These are phyloP conservation scores for Drosophila baimaii DNA, from an alignment of 1,140 invertebrate species.

Conservation along the genomic window DNA sequence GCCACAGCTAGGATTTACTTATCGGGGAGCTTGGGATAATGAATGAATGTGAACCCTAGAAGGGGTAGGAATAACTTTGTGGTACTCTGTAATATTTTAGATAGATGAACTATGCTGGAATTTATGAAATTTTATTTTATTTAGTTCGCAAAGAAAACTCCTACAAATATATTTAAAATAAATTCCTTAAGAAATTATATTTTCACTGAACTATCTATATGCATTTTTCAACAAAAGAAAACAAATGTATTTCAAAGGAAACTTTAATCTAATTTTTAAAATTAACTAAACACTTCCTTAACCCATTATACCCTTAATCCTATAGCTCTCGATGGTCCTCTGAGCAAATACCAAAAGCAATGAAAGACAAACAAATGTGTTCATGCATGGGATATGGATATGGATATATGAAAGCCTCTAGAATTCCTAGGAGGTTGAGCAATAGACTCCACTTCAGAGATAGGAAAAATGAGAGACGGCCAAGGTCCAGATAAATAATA, in stretches of 20 bases:
- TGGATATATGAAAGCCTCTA: slow-evolving; percentile 23
- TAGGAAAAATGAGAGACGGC: neutral
- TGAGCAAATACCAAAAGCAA: slow-evolving; percentile 67
- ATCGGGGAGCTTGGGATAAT: slow-evolving; percentile 31
- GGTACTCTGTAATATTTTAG: slow-evolving; percentile 2
- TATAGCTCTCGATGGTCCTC: slow-evolving; percentile 14
- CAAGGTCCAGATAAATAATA: slow-evolving; percentile 51
- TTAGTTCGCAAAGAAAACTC: no score
- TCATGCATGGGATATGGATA: slow-evolving; percentile 27
- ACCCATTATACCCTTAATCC: slow-evolving; percentile 19
- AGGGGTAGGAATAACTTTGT: neutral
- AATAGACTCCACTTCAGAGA: slow-evolving; percentile 13
- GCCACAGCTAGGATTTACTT: slow-evolving; percentile 39
- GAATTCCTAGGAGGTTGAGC: slow-evolving; percentile 5
- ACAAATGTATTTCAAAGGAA: no score
- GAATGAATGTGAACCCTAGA: neutral
- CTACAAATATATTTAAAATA: no score
- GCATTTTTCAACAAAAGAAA: no score
- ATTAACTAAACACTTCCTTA: neutral
- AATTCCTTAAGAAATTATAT: no score
- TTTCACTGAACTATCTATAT: no score
- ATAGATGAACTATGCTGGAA: no score
- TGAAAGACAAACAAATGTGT: slow-evolving; percentile 73
- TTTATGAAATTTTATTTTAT: no score
- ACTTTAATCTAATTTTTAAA: neutral